These are phyloP conservation scores for Macquaria australasica DNA, from an alignment of 2,113 vertebrate genomes.

Conservation along the genomic window DNA sequence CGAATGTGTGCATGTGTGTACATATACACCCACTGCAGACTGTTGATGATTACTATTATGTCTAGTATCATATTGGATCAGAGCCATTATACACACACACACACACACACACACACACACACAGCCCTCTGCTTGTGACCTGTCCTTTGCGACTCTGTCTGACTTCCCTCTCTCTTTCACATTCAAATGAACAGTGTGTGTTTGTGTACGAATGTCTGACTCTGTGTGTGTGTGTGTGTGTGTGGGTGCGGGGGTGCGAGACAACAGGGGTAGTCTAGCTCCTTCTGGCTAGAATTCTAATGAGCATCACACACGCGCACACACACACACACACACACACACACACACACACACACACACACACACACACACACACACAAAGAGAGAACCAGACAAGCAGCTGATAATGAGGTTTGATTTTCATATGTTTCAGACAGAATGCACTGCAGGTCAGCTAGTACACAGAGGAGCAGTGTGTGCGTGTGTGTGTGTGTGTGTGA, in stretches of 20 bases:
- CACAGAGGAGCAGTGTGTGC: slow-evolving; percentile 55
- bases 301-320: slow-evolving; percentile 54
- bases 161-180: slow-evolving; percentile 69
- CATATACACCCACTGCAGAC: slow-evolving; percentile 24
- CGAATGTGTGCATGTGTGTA: slow-evolving; percentile 12
- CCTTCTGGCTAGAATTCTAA: slow-evolving; percentile 72
- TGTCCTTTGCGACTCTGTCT: slow-evolving; percentile 55
- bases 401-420: slow-evolving; percentile 87
- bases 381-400: slow-evolving; percentile 62
- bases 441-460: slow-evolving; percentile 67
- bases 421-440: slow-evolving; percentile 85
- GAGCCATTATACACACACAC: slow-evolving; percentile 49
- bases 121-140: slow-evolving; percentile 41
- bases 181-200: slow-evolving; percentile 70
- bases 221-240: slow-evolving; percentile 41
- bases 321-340: slow-evolving; percentile 5
- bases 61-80: slow-evolving; percentile 59
- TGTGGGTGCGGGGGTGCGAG: slow-evolving; percentile 55
- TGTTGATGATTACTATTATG: slow-evolving; percentile 63
- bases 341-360: slow-evolving; percentile 20
- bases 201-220: slow-evolving; percentile 33
- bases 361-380: slow-evolving; percentile 28
- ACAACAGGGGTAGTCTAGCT: slow-evolving; percentile 71
- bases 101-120: slow-evolving; percentile 13
- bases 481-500: slow-evolving; percentile 38